Base-by-base conservation (phyloP, 2,888 invertebrate species). In the Drosophila yooni region DNA sequence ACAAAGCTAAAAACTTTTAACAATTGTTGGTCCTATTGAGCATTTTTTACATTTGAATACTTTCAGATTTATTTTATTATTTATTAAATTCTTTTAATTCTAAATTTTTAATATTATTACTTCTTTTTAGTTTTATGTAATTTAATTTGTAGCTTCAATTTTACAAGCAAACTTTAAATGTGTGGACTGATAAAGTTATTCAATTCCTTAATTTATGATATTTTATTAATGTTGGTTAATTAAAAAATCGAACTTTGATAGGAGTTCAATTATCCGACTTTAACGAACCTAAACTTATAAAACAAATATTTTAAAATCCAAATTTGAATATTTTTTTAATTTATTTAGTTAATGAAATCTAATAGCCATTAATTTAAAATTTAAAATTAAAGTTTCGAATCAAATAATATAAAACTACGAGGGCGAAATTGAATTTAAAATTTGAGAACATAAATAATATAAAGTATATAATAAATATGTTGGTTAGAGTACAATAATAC, bases 81-180 rank as follows among this genome's bases (percentile, higher is more conserved):
- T 40, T 11, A n/a, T 40, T 40, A n/a, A 43, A n/a, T 40, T 40
- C 0, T 2, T 43, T 21, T 21, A 21, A 21, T 38, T n/a, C 0
- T 1, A 18, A 3, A 0, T 18, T 38, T n/a, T n/a, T 0, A n/a
- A 38, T 8, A n/a, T 3, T n/a, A n/a, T n/a, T n/a, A 2, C 1
- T 38, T 18, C 1, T 2, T 18, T 36, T 36, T 36, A 7, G 0
- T 18, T 2, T 38, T 38, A 38, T 18, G 7, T 38, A 7, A 38
- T 38, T 7, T 38, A 38, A 38, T 38, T 38, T 38, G 18, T 7
- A 38, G 1, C 18, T 38, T 38, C 2, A 3, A 38, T 18, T 18
- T 38, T 1, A 18, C 18, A 38, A 18, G 7, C 18, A 2, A 38
- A 7, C 4, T 13, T 1, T 13, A 34, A 34, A 34, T 1, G 11